Percentiles rank a stretch among this genome's conserved stretches.
Evolutionary conservation across 2,888 invertebrate genomes (phyloP).

Genomic region (Drosophila incognita): DNA sequence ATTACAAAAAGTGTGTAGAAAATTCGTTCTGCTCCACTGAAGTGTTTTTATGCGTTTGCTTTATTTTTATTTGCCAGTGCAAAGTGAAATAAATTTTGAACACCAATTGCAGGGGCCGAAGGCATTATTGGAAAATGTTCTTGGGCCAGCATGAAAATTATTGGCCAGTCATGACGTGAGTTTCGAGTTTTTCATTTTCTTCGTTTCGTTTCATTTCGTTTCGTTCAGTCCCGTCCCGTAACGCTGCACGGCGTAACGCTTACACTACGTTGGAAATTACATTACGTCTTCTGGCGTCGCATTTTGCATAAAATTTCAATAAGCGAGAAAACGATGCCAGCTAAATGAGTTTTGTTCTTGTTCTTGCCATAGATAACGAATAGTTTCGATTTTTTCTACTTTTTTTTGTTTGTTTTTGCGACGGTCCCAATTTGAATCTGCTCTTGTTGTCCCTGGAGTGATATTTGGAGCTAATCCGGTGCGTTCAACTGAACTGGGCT

Average conservation of each 20-base stretch:
- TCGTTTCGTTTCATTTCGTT: conserved; percentile 36
- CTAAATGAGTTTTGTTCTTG: conserved; percentile 63
- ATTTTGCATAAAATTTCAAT: conserved; percentile 76
- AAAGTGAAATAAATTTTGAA: conserved; percentile 79
- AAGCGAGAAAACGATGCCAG: conserved; percentile 36
- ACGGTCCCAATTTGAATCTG: neutral
- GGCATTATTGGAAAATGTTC: conserved; percentile 75
- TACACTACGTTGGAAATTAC: conserved; percentile 34
- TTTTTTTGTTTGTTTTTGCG: conserved; percentile 8
- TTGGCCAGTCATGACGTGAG: conserved; percentile 80
- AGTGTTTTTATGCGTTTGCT: conserved; percentile 24
- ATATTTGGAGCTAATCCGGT: conserved; percentile 68
- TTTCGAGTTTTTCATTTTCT: conserved; percentile 49
- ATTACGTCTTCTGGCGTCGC: conserved; percentile 31
- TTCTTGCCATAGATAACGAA: conserved; percentile 53
- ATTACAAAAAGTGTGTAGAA: conserved; percentile 9
- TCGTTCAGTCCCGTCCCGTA: conserved; percentile 6
- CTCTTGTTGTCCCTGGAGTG: conserved; percentile 58
- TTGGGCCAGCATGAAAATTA: conserved; percentile 64
- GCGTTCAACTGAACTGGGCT: conserved; percentile 41
- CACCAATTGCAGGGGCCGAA: conserved; percentile 70
- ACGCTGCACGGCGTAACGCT: conserved; percentile 34
- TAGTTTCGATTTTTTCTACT: conserved; percentile 43
- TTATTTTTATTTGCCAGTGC: conserved; percentile 71
- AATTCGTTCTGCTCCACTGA: conserved; percentile 2